Evolutionary conservation across 2,113 vertebrate genomes (phyloP).

Genomic region (Electrona antarctica): DNA sequence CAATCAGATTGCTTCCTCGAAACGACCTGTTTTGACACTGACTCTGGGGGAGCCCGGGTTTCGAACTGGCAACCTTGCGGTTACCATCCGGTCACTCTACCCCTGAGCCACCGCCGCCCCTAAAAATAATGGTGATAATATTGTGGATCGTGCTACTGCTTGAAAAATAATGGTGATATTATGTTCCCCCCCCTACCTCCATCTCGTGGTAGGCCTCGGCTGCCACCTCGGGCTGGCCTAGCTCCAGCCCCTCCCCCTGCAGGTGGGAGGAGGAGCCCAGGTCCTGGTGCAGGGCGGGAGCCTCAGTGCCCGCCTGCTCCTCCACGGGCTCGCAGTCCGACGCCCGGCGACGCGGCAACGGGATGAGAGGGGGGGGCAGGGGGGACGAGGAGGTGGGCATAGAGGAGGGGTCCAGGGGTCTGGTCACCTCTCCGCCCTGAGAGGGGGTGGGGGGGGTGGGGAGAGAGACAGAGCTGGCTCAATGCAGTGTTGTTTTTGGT

Average conservation of each 20-base stretch:
- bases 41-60: no score
- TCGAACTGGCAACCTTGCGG: no score
- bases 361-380: constrained; percentile 86
- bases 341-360: constrained; percentile 73
- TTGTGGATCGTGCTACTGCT: no score
- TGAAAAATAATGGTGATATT: no score
- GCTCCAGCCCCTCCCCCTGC: constrained; percentile 57
- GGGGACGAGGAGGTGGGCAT: constrained; percentile 44
- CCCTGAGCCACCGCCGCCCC: no score
- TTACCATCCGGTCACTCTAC: no score
- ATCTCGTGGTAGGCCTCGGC: constrained; percentile 78
- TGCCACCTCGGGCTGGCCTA: constrained; percentile 72
- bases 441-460: neutral
- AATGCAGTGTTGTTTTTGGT: no score
- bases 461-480: neutral
- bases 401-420: constrained; percentile 69
- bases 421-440: constrained; percentile 83
- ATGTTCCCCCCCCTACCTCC: constrained; percentile 29
- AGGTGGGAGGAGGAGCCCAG: constrained; percentile 55
- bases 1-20: no score
- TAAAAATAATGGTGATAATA: no score
- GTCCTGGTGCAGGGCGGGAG: constrained; percentile 75
- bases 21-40: no score
- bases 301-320: constrained; percentile 77
- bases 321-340: constrained; percentile 72